Evolutionary conservation across 1,140 invertebrate genomes (phyloP).

Genomic region (Pogonomyrmex californicus): DNA sequence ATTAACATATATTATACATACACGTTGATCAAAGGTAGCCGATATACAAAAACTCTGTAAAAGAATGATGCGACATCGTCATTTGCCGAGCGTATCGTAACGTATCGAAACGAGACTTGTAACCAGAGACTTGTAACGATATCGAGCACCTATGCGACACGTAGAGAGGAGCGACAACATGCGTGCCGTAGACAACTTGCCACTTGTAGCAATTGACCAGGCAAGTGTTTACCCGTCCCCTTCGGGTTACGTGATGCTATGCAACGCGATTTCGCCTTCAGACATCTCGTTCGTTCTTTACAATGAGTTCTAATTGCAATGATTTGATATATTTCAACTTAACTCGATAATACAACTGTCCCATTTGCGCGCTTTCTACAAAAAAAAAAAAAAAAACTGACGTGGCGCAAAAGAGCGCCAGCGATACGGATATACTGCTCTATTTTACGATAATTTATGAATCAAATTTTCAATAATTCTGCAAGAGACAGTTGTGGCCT

Average conservation of each 20-base stretch:
- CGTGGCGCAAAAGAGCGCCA: no score
- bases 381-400: background rate
- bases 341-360: background rate
- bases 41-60: background rate
- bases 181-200: slow-evolving; percentile 77
- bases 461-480: background rate
- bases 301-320: slow-evolving; percentile 48
- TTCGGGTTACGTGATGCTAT: slow-evolving; percentile 84
- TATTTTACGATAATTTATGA: background rate
- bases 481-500: background rate
- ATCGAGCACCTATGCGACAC: slow-evolving; percentile 46
- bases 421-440: no score
- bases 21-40: background rate
- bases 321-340: slow-evolving; percentile 14
- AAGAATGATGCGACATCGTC: background rate
- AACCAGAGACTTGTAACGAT: slow-evolving; percentile 56
- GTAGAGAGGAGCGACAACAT: slow-evolving; percentile 68
- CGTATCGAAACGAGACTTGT: slow-evolving; percentile 64
- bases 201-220: slow-evolving; percentile 85
- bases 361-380: no score
- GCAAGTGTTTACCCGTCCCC: slow-evolving; percentile 86
- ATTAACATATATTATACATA: background rate
- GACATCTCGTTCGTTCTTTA: slow-evolving; percentile 35
- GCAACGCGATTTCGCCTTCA: slow-evolving; percentile 77
- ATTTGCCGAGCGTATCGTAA: background rate